Conservation (phyloP, 2,113 vertebrate genomes). For the Chloroceryle aenea region DNA sequence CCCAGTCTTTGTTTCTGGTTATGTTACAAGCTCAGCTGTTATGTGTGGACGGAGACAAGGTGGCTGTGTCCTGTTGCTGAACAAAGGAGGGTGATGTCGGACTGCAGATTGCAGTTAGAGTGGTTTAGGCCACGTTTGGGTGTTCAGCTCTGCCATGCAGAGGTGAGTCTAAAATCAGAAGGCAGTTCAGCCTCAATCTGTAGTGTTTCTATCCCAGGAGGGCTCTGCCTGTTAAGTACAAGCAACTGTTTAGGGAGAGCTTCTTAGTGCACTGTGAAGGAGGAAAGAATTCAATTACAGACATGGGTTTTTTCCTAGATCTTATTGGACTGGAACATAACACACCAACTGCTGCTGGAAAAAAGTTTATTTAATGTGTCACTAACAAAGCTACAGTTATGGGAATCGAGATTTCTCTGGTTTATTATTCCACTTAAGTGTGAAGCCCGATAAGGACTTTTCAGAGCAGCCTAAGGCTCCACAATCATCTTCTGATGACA, state of each 20-base stretch:
- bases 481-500: background rate
- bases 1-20: background rate
- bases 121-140: background rate
- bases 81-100: background rate
- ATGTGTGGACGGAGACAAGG: background rate
- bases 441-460: background rate
- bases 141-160: background rate
- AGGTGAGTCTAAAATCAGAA: background rate
- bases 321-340: background rate
- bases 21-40: background rate
- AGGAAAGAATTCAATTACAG: background rate
- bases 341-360: conserved; percentile 30
- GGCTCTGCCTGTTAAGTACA: background rate
- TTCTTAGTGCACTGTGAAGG: background rate
- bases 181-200: background rate
- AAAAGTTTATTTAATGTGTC: conserved; percentile 15
- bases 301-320: background rate
- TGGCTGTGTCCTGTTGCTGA: background rate
- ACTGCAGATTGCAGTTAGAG: background rate
- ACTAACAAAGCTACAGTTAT: background rate
- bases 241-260: background rate
- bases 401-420: background rate
- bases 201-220: background rate
- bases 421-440: background rate
- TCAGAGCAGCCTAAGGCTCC: background rate